Conservation (phyloP, 2,797 vertebrate species). For the Champsocephalus esox region DNA sequence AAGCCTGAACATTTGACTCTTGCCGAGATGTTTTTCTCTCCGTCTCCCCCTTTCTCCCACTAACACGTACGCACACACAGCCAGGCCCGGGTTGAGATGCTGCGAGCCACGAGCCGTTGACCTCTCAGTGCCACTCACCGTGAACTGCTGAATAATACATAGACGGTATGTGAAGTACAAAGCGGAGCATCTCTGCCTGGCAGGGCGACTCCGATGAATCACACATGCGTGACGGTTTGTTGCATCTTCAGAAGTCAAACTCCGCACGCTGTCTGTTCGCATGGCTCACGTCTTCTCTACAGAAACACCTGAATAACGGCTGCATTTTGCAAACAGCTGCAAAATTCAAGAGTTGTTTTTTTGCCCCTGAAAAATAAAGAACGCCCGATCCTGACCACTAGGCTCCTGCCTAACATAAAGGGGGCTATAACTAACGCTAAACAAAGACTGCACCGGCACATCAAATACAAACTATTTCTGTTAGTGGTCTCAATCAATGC, state of each 20-base stretch:
- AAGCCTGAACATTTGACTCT: conserved; percentile 32
- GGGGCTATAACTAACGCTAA: no score
- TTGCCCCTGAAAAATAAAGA: background rate
- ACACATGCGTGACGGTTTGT: conserved; percentile 34
- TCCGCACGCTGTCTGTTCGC: conserved; percentile 38
- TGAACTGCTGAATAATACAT: conserved; percentile 70
- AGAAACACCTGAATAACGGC: background rate
- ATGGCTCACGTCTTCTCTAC: conserved; percentile 17
- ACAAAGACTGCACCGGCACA: background rate
- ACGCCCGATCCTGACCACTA: no score
- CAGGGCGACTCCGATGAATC: conserved; percentile 40
- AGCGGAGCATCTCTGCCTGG: conserved; percentile 43
- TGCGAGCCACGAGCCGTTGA: conserved; percentile 63
- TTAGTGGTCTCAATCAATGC: no score
- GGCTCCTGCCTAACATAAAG: no score
- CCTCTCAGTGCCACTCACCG: conserved; percentile 60
- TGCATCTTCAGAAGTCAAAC: conserved; percentile 56
- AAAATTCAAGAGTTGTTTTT: conserved; percentile 22
- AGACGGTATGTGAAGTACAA: conserved; percentile 51
- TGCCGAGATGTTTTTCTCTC: conserved; percentile 16
- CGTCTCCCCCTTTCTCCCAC: background rate
- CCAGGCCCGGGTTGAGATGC: conserved; percentile 48
- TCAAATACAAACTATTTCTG: no score
- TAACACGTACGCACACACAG: conserved; percentile 35
- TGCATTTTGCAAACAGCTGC: conserved; percentile 1